Evolutionary conservation across 2,113 vertebrate species (phyloP).

Genomic region (Synchiropus splendidus): DNA sequence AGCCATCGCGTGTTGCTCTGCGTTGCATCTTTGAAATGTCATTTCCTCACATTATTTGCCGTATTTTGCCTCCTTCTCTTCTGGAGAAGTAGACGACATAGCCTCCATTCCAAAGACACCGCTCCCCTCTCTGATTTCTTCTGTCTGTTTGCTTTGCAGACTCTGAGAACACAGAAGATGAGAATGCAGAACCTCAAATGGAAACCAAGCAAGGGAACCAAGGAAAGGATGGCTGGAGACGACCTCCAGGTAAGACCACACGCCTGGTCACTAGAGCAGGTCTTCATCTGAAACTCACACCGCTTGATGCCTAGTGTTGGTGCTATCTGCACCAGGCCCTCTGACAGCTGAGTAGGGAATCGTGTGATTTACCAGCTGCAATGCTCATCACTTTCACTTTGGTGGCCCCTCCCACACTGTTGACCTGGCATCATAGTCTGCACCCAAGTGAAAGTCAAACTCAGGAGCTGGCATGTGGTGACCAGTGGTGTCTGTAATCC

Average conservation of each 20-base stretch:
- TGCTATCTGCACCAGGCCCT: no score
- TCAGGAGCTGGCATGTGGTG: no score
- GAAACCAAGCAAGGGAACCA: conserved; percentile 76
- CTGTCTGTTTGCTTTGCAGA: conserved; percentile 57
- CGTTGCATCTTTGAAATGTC: conserved; percentile 35
- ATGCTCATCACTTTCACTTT: no score
- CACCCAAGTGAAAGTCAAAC: no score
- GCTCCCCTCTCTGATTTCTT: conserved; percentile 4
- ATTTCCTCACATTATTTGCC: conserved; percentile 11
- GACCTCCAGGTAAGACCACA: conserved; percentile 74
- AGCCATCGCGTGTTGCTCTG: conserved; percentile 12
- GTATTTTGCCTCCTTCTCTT: neutral
- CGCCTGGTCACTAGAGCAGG: no score
- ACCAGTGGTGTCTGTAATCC: no score
- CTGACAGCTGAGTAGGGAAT: no score
- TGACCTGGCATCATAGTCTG: no score
- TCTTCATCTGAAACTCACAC: neutral
- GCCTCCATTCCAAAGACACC: no score
- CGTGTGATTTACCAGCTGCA: no score
- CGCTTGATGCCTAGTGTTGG: no score
- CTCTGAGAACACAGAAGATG: conserved; percentile 95
- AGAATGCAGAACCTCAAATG: conserved; percentile 82
- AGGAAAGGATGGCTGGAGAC: conserved; percentile 69
- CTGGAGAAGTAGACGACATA: neutral
- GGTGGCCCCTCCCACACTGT: no score